phyloP scores from a whole-genome alignment of 2,797 vertebrate genomes.

The Anas acuta region DNA sequence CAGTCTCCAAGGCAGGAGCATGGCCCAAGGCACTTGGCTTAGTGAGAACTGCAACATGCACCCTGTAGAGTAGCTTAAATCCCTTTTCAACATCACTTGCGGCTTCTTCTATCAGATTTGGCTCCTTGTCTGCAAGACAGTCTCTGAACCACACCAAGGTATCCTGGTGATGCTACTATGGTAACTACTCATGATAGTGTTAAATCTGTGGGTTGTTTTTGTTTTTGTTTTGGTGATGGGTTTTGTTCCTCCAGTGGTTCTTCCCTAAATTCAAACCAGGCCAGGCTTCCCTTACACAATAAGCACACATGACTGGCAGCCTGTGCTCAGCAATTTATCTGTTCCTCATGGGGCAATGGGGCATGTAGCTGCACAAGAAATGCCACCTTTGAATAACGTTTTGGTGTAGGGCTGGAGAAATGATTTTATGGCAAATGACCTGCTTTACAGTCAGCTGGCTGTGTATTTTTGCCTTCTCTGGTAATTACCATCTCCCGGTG shows the following conservation, averaged over 20 bases:
- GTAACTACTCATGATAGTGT: background rate
- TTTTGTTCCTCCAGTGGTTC: background rate
- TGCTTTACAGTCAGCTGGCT: background rate
- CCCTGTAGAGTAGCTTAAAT: background rate
- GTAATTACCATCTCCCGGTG: background rate
- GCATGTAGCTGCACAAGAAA: background rate
- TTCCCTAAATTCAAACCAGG: background rate
- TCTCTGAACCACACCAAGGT: background rate
- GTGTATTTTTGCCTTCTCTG: background rate
- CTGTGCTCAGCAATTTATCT: background rate
- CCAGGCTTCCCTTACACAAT: background rate
- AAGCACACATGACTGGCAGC: background rate
- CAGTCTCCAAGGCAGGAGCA: background rate
- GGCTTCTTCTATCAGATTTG: background rate
- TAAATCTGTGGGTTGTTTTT: background rate
- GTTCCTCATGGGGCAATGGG: background rate
- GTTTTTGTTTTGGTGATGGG: background rate
- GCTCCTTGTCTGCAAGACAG: background rate
- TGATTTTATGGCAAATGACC: background rate
- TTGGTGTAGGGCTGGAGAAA: background rate
- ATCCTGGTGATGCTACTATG: background rate
- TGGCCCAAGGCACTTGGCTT: rapidly evolving
- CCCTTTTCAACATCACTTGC: background rate
- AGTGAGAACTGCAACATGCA: background rate
- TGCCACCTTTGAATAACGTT: background rate